Conservation (phyloP, 2,113 vertebrate genomes). For the Pyrgilauda ruficollis region DNA sequence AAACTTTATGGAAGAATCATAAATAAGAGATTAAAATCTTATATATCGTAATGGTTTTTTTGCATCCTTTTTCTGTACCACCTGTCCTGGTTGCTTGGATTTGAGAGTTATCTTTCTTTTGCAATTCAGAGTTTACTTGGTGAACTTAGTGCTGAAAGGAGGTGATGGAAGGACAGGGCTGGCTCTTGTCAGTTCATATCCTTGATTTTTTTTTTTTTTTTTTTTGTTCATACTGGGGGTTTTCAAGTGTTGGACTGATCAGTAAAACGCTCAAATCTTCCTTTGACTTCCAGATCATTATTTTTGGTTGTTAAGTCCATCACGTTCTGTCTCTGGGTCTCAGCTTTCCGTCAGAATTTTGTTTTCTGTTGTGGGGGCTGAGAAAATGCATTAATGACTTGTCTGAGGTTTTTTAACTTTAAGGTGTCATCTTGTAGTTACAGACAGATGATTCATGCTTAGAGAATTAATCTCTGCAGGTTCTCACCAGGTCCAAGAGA, state of each 20-base stretch:
- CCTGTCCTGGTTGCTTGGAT: background rate
- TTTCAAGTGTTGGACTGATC: background rate
- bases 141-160: background rate
- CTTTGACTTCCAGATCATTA: background rate
- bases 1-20: constrained; percentile 57
- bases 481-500: background rate
- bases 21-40: constrained; percentile 56
- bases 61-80: constrained; percentile 25
- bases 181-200: background rate
- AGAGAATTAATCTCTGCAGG: background rate
- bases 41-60: constrained; percentile 15
- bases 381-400: background rate
- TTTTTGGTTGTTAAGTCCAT: background rate
- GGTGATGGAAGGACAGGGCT: background rate
- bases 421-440: background rate
- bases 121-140: background rate
- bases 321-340: background rate
- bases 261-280: background rate
- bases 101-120: background rate
- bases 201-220: background rate
- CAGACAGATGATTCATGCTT: background rate
- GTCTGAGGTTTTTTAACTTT: background rate
- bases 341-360: background rate
- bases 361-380: background rate
- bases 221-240: background rate